Percentiles rank a stretch among this genome's conserved stretches.
Conservation (phyloP, 1,140 invertebrate species). For the Oedothorax gibbosus region DNA sequence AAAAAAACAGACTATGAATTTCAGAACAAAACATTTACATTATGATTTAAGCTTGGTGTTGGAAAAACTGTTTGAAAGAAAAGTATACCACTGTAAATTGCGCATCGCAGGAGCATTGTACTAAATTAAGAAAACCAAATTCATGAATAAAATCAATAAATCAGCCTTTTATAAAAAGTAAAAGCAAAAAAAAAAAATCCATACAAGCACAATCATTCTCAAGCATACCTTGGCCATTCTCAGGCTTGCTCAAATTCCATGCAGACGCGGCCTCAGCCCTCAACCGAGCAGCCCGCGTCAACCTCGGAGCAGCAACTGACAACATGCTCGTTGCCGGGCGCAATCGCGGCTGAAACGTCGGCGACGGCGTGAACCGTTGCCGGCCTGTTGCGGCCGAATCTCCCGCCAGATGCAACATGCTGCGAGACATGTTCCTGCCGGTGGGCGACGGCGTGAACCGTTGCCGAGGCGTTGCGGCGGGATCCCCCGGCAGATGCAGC, state of each 20-base stretch:
- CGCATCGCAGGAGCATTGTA: too few species aligned
- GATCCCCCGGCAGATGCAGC: conserved; percentile 14
- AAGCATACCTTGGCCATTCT: conserved; percentile 45
- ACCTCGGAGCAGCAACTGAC: conserved; percentile 44
- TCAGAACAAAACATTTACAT: too few species aligned
- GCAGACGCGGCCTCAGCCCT: conserved; percentile 49
- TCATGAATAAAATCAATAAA: too few species aligned
- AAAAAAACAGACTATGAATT: too few species aligned
- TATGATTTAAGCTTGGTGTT: too few species aligned
- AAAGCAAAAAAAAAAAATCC: conserved; percentile 25
- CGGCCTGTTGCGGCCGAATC: neutral
- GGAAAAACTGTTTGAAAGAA: too few species aligned
- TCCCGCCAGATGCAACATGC: conserved; percentile 55
- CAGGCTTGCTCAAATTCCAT: conserved; percentile 54
- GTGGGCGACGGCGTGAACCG: conserved; percentile 10
- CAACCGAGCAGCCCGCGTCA: conserved; percentile 56
- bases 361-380: neutral
- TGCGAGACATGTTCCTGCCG: conserved; percentile 30
- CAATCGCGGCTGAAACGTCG: neutral
- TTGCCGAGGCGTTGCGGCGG: neutral
- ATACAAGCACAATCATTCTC: conserved; percentile 31
- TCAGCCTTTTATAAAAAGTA: neutral
- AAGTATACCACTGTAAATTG: too few species aligned
- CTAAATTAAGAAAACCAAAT: too few species aligned
- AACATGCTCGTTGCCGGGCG: conserved; percentile 50